Conservation (phyloP, 2,888 invertebrate genomes). For the Parnassius apollo region DNA sequence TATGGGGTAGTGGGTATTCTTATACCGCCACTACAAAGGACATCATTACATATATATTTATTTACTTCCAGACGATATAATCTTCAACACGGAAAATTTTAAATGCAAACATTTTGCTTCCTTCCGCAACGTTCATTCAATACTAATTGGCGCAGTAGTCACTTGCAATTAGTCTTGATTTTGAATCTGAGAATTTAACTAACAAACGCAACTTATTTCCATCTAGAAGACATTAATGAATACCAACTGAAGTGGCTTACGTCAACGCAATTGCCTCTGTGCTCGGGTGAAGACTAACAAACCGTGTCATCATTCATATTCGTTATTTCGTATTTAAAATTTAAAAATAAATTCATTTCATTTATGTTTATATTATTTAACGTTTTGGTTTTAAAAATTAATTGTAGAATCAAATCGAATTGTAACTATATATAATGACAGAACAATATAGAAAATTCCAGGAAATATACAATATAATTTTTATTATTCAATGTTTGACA, state of each 20-base stretch:
- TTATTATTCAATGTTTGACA: no score
- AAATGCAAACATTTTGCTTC: slow-evolving; percentile 5
- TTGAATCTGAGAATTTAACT: slow-evolving; percentile 18
- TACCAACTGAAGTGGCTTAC: slow-evolving; percentile 13
- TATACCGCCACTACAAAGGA: no score
- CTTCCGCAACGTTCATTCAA: slow-evolving; percentile 8
- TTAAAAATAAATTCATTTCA: no score
- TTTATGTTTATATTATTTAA: no score
- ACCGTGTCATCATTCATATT: background rate
- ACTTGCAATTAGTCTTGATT: slow-evolving; percentile 25
- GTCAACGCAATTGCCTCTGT: slow-evolving; percentile 7
- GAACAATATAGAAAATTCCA: no score
- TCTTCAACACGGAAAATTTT: background rate
- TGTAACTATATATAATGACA: no score
- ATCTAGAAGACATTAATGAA: slow-evolving; percentile 15
- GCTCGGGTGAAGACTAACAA: background rate
- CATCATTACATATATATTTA: no score
- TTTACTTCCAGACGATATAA: background rate
- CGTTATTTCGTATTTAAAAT: no score
- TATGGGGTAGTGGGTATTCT: no score
- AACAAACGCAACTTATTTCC: slow-evolving; percentile 13
- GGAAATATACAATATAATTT: no score
- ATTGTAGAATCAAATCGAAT: no score
- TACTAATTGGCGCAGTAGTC: slow-evolving; percentile 15
- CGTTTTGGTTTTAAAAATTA: no score